phyloP scores from a whole-genome alignment of 1,140 invertebrate genomes.

The Leptopilina clavipes region DNA sequence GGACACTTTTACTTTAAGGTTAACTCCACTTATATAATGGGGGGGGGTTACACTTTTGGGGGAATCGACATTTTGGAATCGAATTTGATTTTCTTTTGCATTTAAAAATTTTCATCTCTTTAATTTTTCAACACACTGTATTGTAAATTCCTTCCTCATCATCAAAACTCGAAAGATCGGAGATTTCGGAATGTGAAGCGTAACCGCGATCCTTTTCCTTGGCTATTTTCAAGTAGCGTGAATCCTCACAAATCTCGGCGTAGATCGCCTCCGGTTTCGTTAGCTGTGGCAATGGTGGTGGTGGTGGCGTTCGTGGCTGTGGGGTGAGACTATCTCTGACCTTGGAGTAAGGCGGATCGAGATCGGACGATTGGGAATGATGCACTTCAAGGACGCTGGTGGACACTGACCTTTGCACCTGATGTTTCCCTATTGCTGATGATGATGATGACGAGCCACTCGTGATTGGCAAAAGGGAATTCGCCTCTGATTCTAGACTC shows the following conservation, averaged over 20 bases:
- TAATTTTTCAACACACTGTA: slow-evolving; percentile 66
- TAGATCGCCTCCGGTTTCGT: slow-evolving; percentile 68
- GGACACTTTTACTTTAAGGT: too few species aligned
- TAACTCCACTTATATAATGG: too few species aligned
- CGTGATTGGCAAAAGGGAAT: slow-evolving; percentile 51
- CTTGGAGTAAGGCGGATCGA: slow-evolving; percentile 71
- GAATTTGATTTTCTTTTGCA: too few species aligned
- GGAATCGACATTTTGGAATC: too few species aligned
- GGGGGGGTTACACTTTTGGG: too few species aligned
- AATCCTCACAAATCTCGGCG: slow-evolving; percentile 68
- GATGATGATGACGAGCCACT: slow-evolving; percentile 30
- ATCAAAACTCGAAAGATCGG: slow-evolving; percentile 56
- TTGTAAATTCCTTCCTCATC: slow-evolving; percentile 72
- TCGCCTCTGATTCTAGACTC: slow-evolving; percentile 70
- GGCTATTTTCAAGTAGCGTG: slow-evolving; percentile 42
- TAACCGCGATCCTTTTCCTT: slow-evolving; percentile 66
- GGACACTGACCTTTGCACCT: slow-evolving; percentile 70
- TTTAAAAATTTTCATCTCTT: too few species aligned
- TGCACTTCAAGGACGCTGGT: slow-evolving; percentile 69
- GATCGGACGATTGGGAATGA: slow-evolving; percentile 52
- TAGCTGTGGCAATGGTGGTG: slow-evolving; percentile 62
- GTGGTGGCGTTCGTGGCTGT: slow-evolving; percentile 64
- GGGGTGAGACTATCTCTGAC: slow-evolving; percentile 70
- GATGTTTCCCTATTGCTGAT: slow-evolving; percentile 46
- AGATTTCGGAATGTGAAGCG: slow-evolving; percentile 60